phyloP scores from a whole-genome alignment of 2,888 invertebrate species.

The Calliphora vomitoria region DNA sequence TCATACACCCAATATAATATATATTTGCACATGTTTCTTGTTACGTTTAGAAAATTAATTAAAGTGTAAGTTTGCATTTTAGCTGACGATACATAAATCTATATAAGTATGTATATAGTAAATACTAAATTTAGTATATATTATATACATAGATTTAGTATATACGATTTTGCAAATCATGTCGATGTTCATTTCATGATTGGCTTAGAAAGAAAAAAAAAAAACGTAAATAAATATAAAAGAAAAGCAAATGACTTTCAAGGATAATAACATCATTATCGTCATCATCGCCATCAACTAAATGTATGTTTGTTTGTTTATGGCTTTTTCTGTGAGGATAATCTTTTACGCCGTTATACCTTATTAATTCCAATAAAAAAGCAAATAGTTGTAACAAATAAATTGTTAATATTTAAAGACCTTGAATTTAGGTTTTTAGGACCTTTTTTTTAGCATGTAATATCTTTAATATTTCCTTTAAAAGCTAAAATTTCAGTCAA shows the following conservation, averaged over 20 bases:
- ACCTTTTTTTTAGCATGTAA: background rate
- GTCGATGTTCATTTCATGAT: constrained; percentile 41
- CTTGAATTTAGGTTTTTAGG: background rate
- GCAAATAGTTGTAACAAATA: background rate
- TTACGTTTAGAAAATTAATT: too few species aligned
- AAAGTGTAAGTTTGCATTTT: too few species aligned
- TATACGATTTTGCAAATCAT: constrained; percentile 36
- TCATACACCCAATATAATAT: too few species aligned
- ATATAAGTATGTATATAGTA: too few species aligned
- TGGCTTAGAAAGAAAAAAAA: constrained; percentile 16
- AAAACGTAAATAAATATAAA: background rate
- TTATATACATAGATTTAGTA: constrained; percentile 9
- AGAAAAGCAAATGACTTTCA: constrained; percentile 46
- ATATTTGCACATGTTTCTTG: too few species aligned
- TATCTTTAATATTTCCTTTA: too few species aligned
- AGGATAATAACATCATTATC: constrained; percentile 50
- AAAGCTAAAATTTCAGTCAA: too few species aligned
- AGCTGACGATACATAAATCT: too few species aligned
- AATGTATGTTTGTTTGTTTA: constrained; percentile 18
- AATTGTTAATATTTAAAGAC: background rate
- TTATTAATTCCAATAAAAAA: constrained; percentile 8
- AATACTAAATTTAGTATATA: too few species aligned
- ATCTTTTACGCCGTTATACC: constrained; percentile 16
- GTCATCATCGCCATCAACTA: background rate
- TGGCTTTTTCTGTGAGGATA: constrained; percentile 27